Conservation (phyloP, 2,113 vertebrate species). For the Lamprotornis superbus region DNA sequence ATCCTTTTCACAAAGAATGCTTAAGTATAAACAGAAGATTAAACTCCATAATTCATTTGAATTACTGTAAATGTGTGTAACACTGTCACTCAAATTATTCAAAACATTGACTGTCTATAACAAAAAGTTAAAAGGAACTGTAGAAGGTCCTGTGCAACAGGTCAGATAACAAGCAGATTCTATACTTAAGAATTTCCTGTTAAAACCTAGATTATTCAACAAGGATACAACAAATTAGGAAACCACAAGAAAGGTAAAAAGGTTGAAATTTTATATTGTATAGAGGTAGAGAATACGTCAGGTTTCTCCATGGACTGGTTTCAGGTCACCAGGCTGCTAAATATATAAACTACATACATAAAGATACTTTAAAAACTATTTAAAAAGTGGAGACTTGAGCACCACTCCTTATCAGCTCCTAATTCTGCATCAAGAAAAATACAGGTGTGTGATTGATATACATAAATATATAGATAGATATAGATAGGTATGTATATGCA, state of each 20-base stretch:
- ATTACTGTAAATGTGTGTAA: background rate
- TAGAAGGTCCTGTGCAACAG: background rate
- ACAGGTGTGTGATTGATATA: accelerated
- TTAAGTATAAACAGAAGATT: background rate
- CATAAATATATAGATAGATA: background rate
- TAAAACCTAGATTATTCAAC: background rate
- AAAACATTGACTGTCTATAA: background rate
- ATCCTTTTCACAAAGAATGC: background rate
- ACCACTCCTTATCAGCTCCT: background rate
- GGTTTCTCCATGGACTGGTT: background rate
- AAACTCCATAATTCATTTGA: background rate
- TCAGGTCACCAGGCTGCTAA: background rate
- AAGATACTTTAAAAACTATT: background rate
- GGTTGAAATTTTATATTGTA: background rate
- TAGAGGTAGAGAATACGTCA: background rate
- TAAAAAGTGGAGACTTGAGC: background rate
- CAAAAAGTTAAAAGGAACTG: background rate
- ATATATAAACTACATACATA: background rate
- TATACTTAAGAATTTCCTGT: background rate
- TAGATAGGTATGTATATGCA: background rate
- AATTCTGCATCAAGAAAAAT: background rate
- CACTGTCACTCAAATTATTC: background rate
- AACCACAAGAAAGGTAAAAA: background rate
- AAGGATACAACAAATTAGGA: background rate
- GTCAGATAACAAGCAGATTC: background rate